Evolutionary conservation across 1,140 invertebrate species (phyloP), one percentile per base, ranked within the genome.

Genomic region (Helicoverpa zea): DNA sequence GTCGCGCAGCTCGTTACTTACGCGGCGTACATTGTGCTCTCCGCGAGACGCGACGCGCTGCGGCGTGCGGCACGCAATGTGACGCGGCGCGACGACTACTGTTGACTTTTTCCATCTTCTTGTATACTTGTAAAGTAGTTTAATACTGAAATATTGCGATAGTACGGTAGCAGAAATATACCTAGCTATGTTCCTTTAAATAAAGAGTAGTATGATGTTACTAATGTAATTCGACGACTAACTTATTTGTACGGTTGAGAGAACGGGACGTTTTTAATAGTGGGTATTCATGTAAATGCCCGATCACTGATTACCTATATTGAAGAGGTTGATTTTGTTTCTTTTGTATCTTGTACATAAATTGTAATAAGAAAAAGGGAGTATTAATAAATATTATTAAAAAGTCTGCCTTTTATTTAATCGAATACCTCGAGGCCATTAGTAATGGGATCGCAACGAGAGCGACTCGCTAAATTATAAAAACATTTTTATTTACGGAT

Each of bases 301-400:
- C 35, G 16, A 43, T 66, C 74, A 73, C 23, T 58, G 51, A 66
- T 16, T 58, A n/a, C n/a, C n/a, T n/a, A 43, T 13, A 43, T 13
- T 61, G 70, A 85, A 87, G 84, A 87, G 86, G 84, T 89, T 88
- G 86, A 87, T 82, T 85, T 52, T 29, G 68, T 84, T 90, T 89
- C 70, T 92, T 91, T 92, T 91, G 85, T 92, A 92, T 92, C 91
- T 93, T 94, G 92, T 94, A 94, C 92, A 94, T 94, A 93, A 81
- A 93, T 88, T 92, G 88, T 93, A 91, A 90, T 80, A 87, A 87
- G 82, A 87, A 80, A 80, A 87, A 86, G 84, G 85, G 85, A 84
- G 83, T 91, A 90, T 90, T 90, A 93, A 91, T 92, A 91, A 94
- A 94, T 90, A 92, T 91, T 88, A 90, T 84, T 86, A 83, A 90